Conservation (phyloP, 2,113 vertebrate genomes). For the Fregata magnificens region DNA sequence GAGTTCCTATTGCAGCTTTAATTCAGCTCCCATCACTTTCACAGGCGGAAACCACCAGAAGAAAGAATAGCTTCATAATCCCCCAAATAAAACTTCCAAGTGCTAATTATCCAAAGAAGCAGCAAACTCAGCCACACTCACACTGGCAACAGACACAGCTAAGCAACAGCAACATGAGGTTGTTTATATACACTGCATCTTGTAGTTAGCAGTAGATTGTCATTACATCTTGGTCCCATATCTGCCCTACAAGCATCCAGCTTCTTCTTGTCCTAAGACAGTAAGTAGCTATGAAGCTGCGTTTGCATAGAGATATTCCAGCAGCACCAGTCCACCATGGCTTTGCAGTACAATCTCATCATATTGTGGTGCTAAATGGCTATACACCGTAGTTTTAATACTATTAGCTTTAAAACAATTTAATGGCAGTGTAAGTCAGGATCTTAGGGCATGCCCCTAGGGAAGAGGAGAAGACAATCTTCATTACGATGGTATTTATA, state of each 20-base stretch:
- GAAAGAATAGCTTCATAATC: background rate
- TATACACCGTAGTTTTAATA: background rate
- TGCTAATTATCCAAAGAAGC: background rate
- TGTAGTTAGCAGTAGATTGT: background rate
- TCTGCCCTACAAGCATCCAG: background rate
- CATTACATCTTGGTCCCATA: background rate
- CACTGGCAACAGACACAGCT: background rate
- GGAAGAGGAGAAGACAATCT: background rate
- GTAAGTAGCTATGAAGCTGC: background rate
- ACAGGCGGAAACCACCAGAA: background rate
- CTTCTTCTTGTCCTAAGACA: background rate
- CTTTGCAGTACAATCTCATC: background rate
- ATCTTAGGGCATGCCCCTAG: background rate
- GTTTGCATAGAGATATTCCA: background rate
- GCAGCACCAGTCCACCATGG: fast-evolving
- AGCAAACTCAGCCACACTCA: background rate
- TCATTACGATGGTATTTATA: background rate
- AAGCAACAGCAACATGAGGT: background rate
- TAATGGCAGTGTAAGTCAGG: background rate
- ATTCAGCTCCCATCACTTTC: background rate
- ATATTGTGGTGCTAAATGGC: background rate
- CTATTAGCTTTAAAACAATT: background rate
- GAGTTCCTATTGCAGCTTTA: background rate
- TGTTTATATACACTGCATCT: background rate
- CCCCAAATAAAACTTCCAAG: background rate